Percentiles rank a stretch among this genome's conserved stretches.
Evolutionary conservation across 2,113 vertebrate genomes (phyloP).

Genomic region (Amphiprion percula): DNA sequence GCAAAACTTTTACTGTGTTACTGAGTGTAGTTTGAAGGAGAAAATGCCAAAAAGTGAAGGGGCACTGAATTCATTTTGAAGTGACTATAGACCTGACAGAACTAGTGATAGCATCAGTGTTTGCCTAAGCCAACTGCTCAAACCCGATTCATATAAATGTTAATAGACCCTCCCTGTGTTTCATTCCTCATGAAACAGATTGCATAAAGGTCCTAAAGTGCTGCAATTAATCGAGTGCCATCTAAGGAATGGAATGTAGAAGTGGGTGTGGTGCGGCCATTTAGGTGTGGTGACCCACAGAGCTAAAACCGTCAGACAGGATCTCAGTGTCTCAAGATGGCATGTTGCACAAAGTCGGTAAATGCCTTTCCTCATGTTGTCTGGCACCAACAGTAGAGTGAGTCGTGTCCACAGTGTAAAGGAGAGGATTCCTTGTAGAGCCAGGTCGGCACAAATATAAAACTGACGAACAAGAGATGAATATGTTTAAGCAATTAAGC

Average conservation of each 20-base stretch:
- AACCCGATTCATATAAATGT: not conserved
- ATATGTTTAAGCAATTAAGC: not conserved
- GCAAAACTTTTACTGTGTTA: not conserved
- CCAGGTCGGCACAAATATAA: not conserved
- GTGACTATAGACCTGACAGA: not conserved
- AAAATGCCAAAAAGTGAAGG: not conserved
- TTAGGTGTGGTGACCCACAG: not conserved
- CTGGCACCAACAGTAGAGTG: not conserved
- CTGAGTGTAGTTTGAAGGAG: not conserved
- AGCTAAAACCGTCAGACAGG: not conserved
- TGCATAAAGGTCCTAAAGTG: not conserved
- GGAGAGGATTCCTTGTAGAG: not conserved
- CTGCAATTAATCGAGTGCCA: not conserved
- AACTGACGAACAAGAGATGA: not conserved
- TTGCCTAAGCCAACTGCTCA: not conserved
- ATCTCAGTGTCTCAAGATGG: not conserved
- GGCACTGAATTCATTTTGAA: not conserved
- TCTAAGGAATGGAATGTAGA: not conserved
- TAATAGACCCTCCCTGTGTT: not conserved
- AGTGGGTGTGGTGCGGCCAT: not conserved
- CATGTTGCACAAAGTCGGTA: not conserved
- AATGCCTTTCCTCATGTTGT: not conserved
- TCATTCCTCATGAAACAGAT: not conserved
- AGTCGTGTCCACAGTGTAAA: not conserved
- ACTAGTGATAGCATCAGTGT: not conserved